These are phyloP conservation scores for Acanthisitta chloris DNA, from an alignment of 2,113 vertebrate species.

Conservation along the genomic window DNA sequence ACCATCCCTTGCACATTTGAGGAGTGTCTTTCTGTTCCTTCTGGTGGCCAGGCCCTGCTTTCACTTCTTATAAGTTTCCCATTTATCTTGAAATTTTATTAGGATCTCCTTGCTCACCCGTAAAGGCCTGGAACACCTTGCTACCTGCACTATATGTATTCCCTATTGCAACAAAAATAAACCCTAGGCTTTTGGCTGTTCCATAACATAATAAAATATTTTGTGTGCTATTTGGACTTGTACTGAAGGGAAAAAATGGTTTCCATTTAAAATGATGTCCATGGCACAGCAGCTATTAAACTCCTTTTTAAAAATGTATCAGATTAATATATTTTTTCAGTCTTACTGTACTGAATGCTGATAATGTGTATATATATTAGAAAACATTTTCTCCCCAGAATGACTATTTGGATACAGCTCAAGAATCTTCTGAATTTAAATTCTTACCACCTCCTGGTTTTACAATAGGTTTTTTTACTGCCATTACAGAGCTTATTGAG, in stretches of 20 bases:
- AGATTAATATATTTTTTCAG: neutral
- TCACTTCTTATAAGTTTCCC: neutral
- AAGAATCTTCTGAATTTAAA: neutral
- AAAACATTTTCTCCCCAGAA: neutral
- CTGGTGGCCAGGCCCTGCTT: neutral
- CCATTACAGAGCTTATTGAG: neutral
- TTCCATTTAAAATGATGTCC: neutral
- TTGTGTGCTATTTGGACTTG: neutral
- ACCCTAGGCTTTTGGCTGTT: rapidly evolving
- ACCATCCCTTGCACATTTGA: rapidly evolving
- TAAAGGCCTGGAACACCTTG: too few species aligned
- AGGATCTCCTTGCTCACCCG: neutral
- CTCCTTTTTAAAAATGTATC: neutral
- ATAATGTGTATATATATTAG: neutral
- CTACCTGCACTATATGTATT: too few species aligned
- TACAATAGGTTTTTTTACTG: neutral
- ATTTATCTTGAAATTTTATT: neutral
- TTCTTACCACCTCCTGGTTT: neutral
- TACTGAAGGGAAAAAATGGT: neutral
- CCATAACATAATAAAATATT: neutral
- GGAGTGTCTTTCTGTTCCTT: neutral
- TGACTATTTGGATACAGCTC: neutral
- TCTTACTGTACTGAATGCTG: neutral
- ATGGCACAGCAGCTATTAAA: neutral
- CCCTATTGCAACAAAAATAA: too few species aligned